Base-by-base conservation (phyloP, 1,140 invertebrate species). In the Tetragnatha versicolor region DNA sequence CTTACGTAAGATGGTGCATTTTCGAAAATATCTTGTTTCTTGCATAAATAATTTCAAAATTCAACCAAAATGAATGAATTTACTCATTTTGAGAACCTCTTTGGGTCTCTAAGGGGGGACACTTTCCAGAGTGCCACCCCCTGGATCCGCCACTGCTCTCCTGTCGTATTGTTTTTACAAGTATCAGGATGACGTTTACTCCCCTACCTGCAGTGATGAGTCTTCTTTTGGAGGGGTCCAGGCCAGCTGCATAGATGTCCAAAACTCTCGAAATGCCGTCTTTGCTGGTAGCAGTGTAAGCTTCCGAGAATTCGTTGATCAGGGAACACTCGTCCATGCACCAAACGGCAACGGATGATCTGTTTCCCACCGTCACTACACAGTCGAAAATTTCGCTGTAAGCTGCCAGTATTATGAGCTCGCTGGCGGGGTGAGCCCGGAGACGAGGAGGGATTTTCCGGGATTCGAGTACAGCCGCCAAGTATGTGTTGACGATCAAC, bases 191-290 rank as follows among this genome's bases (percentile, higher is more conserved):
- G 17, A 9, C 39, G n/a, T n/a, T n/a, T n/a, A 25, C 14, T 9
- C 25, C 51, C 22, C 31, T 87, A 1, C 90, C 91, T 0, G 91
- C 91, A 0, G 92, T 93, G 0, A 93, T 82, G 3, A 94, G 86
- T 53, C 91, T 86, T 81, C 92, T 90, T 66, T 90, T 86, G 1
- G 89, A 88, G 1, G 89, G 88, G 85, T 93, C 91, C 84, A 94
- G 93, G 81, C 89, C 89, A 9, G 91, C 92, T 0, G 91, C 90
- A 0, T 92, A 93, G 33, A 94, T 93, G 86, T 93, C 91, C 37
- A 93, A 9, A 22, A 25, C 14, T 4, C 47, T 58, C n/a, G 10
- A 3, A 68, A 68, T 27, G 10, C 35, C 63, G 0, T 35, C 37
- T 27, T 22, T 49, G 14, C 45, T 35, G 4, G 12, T 31, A 2